A percentile compares a stretch with the other conserved stretches of the same genome.
Evolutionary conservation across 2,888 invertebrate species (phyloP).

Genomic region (Automeris io): DNA sequence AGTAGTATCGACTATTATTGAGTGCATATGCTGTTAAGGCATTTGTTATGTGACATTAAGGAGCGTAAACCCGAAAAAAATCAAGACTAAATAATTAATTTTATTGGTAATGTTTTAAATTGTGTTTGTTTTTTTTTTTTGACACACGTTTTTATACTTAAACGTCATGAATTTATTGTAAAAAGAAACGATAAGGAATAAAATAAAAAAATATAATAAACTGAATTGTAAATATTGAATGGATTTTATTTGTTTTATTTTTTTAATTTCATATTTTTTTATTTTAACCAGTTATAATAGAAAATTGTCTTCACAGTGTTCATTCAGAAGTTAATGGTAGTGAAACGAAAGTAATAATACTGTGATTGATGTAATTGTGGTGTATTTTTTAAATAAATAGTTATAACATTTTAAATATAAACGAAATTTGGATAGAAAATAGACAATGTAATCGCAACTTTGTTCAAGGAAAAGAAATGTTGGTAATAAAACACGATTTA

Average conservation of each 20-base stretch:
- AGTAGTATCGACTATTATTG: constrained; percentile 38
- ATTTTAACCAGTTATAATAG: background rate
- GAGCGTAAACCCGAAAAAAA: constrained; percentile 48
- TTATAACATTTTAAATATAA: no score
- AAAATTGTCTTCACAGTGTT: no score
- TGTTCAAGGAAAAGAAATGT: background rate
- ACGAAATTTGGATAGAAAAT: background rate
- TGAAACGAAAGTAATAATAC: no score
- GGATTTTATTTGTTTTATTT: constrained; percentile 15
- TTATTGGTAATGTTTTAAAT: constrained; percentile 49
- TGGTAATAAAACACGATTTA: constrained; percentile 27
- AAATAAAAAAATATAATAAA: constrained; percentile 69
- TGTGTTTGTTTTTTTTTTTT: constrained; percentile 58
- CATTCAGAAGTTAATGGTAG: no score
- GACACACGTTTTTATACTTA: constrained; percentile 71
- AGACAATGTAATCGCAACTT: background rate
- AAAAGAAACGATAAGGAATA: constrained; percentile 68
- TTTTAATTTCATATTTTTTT: background rate
- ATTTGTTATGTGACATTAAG: constrained; percentile 47
- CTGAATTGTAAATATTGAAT: constrained; percentile 65
- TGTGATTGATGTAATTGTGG: no score
- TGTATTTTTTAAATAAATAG: no score
- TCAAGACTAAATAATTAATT: constrained; percentile 61
- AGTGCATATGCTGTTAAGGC: constrained; percentile 44
- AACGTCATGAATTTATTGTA: constrained; percentile 71